Percentiles rank a stretch among this genome's conserved stretches.
Evolutionary conservation across 1,140 invertebrate species (phyloP).

Genomic region (Drosophila sulfurigaster): DNA sequence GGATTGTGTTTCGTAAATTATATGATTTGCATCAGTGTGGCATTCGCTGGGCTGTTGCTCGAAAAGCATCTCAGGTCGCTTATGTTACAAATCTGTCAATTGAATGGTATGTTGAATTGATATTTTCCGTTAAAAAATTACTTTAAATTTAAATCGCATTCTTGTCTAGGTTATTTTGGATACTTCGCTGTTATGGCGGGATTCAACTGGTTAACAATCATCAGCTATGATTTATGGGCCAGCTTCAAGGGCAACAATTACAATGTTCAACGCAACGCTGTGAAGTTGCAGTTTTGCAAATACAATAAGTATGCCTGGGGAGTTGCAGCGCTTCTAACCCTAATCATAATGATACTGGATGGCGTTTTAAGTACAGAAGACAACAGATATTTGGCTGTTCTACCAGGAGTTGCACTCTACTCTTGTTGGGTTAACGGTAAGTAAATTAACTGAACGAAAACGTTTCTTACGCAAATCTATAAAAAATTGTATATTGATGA

Average conservation of each 20-base stretch:
- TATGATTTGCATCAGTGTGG: constrained; percentile 87
- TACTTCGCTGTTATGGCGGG: constrained; percentile 90
- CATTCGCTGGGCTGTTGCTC: constrained; percentile 87
- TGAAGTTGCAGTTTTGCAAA: constrained; percentile 86
- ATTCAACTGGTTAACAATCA: constrained; percentile 92
- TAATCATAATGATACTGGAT: constrained; percentile 74
- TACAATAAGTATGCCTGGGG: constrained; percentile 91
- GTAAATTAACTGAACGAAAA: constrained; percentile 28
- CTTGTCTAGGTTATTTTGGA: constrained; percentile 87
- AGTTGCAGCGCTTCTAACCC: constrained; percentile 85
- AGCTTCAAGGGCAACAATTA: constrained; percentile 87
- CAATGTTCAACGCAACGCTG: constrained; percentile 37
- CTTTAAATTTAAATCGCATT: not conserved
- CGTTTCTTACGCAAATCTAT: no score
- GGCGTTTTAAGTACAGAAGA: constrained; percentile 57
- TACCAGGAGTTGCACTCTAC: constrained; percentile 86
- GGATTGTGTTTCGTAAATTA: constrained; percentile 91
- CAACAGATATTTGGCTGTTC: constrained; percentile 50
- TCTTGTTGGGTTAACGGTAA: constrained; percentile 87
- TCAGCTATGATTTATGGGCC: constrained; percentile 91
- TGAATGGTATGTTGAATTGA: not conserved
- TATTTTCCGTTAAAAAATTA: not conserved
- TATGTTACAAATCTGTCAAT: not conserved
- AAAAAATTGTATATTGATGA: not conserved
- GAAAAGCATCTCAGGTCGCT: not conserved